Percentiles rank a stretch among this genome's conserved stretches.
These are phyloP conservation scores for Elaphurus davidianus DNA, from an alignment of 2,113 vertebrate species.

Conservation along the genomic window DNA sequence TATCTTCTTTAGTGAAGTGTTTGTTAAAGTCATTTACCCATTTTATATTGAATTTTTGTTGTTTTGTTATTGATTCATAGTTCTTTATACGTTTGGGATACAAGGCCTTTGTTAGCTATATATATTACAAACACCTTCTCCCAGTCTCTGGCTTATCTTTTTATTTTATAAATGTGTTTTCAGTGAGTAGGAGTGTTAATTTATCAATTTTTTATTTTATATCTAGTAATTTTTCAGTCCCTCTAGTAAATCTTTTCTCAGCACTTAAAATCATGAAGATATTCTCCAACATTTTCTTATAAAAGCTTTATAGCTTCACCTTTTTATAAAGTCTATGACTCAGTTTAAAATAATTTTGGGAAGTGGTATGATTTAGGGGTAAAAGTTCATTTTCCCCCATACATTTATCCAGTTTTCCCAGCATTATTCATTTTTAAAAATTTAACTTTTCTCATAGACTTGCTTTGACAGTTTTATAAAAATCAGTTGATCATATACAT, in stretches of 20 bases:
- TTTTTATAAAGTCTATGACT: background rate
- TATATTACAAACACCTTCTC: background rate
- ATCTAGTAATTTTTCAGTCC: background rate
- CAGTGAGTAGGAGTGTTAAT: background rate
- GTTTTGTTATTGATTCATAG: background rate
- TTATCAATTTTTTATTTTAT: background rate
- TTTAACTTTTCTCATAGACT: background rate
- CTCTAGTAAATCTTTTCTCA: background rate
- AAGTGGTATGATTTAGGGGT: background rate
- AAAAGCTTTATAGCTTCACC: background rate
- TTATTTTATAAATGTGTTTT: background rate
- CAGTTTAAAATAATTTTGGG: background rate
- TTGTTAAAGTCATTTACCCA: background rate
- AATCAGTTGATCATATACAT: background rate
- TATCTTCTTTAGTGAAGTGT: background rate
- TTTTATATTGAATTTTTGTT: background rate
- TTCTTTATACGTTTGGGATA: background rate
- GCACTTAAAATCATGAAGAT: background rate
- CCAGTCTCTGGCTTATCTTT: background rate
- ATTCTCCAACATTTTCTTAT: background rate
- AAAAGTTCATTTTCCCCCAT: background rate
- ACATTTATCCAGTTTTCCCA: background rate
- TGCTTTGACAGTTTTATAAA: background rate
- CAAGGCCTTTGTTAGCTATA: background rate
- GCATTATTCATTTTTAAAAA: background rate